These are phyloP conservation scores for Pimephales promelas DNA, from an alignment of 2,113 vertebrate genomes.

Conservation along the genomic window DNA sequence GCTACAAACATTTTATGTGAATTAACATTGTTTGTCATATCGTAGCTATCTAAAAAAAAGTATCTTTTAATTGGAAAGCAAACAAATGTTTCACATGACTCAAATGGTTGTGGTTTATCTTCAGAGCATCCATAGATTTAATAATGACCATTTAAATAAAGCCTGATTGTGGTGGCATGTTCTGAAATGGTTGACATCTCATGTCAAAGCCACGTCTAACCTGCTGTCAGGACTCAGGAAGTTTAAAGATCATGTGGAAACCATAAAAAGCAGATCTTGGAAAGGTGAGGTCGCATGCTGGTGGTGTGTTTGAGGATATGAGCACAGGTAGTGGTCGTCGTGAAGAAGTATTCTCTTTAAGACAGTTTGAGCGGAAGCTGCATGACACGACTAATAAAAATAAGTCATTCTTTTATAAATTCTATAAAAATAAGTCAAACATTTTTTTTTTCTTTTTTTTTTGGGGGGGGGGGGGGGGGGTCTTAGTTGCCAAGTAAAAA, in stretches of 20 bases:
- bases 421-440: too few relatives aligned
- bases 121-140: not conserved
- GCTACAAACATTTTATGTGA: not conserved
- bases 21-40: not conserved
- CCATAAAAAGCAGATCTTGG: slow-evolving; percentile 63
- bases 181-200: slow-evolving; percentile 39
- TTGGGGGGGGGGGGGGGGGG: too few relatives aligned
- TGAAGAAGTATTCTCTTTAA: slow-evolving; percentile 36
- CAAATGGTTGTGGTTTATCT: not conserved
- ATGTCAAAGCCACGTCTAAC: slow-evolving; percentile 44
- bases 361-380: slow-evolving; percentile 28
- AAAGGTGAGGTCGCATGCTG: slow-evolving; percentile 56
- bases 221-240: slow-evolving; percentile 51
- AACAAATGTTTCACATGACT: not conserved
- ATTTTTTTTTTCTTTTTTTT: too few relatives aligned
- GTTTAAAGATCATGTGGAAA: slow-evolving; percentile 60
- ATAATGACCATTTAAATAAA: not conserved
- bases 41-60: too few relatives aligned
- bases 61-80: too few relatives aligned
- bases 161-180: not conserved
- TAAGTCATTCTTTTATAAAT: too few relatives aligned
- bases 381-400: slow-evolving; percentile 3
- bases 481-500: not conserved
- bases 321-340: slow-evolving; percentile 56
- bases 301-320: slow-evolving; percentile 58